Evolutionary conservation across 2,113 vertebrate species (phyloP), one percentile per base, ranked within the genome.

Genomic region (Galbula dea): DNA sequence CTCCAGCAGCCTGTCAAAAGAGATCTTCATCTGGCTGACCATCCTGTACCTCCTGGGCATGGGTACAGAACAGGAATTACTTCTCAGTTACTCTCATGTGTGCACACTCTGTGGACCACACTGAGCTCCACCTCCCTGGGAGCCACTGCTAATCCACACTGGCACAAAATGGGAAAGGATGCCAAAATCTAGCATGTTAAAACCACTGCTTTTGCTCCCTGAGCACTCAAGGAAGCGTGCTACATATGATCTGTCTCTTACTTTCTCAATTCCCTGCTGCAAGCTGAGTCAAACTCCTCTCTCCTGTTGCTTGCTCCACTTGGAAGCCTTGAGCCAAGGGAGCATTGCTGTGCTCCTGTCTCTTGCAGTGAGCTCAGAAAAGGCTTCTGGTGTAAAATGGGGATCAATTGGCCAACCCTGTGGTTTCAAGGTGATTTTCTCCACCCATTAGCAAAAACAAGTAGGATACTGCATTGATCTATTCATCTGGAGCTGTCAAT

Each of bases 1-100:
- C 88, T 81, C 80, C 74, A 81, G 94, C 68, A 58, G 83, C 68
- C 92, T 94, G 80, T 97, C 96, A 92, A 77, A 87, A 95, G 83
- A 85, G 57, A 96, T 95, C 79, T 93, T 94, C 92, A 68, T 91
- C 75, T 90, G 89, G 48, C 52, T 71, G 69, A 54, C 51, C 88
- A 88, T 37, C 49, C 75, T 80, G 52, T 22, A 72, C 81, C 86
- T 96, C 80, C 77, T 54, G 49, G 94, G 66, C 85, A 81, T 4
- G 30, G 94, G 90, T 73, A 45, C 55, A 49, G 83, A 46, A 9
- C 3, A 19, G 86, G 55, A 86, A 84, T 92, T 73, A 15, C 62
- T 92, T 88, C 79, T 92, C 80, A 49, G 29, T 69, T 87, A 77
- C 83, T 61, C n/a, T 37, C 51, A 66, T 1, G 4, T 59, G 30